These are phyloP conservation scores for Aspiorhynchus laticeps DNA, from an alignment of 2,113 vertebrate genomes.

Conservation along the genomic window DNA sequence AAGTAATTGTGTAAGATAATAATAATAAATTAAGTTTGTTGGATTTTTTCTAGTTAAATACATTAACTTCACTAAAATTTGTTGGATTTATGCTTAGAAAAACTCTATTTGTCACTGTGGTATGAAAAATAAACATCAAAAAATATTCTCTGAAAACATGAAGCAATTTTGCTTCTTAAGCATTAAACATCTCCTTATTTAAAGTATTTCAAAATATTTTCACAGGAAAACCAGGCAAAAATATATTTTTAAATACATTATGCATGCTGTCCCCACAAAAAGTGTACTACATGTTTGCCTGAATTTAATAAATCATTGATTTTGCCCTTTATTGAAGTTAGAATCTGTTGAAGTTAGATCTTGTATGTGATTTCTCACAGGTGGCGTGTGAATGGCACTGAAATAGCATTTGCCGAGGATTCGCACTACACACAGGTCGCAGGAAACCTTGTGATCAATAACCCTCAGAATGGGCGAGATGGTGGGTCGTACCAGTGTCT, in stretches of 20 bases:
- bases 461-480: constrained; percentile 80
- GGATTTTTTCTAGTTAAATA: too few species aligned
- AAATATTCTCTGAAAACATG: not conserved
- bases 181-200: not conserved
- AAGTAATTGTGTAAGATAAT: not conserved
- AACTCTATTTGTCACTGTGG: too few species aligned
- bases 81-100: not conserved
- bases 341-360: not conserved
- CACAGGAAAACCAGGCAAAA: not conserved
- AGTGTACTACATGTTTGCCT: not conserved
- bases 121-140: not conserved
- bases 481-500: constrained; percentile 93
- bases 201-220: not conserved
- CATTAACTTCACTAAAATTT: not conserved
- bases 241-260: not conserved
- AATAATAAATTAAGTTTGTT: too few species aligned
- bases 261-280: not conserved
- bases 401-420: constrained; percentile 81
- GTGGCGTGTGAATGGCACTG: constrained; percentile 94
- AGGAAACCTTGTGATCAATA: constrained; percentile 89
- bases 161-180: not conserved
- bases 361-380: constrained; percentile 66
- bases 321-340: not conserved
- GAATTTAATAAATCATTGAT: not conserved
- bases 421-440: constrained; percentile 86